Percentiles rank a stretch among this genome's conserved stretches.
These are phyloP conservation scores for Thinocorus orbignyianus DNA, from an alignment of 2,113 vertebrate genomes.

Conservation along the genomic window DNA sequence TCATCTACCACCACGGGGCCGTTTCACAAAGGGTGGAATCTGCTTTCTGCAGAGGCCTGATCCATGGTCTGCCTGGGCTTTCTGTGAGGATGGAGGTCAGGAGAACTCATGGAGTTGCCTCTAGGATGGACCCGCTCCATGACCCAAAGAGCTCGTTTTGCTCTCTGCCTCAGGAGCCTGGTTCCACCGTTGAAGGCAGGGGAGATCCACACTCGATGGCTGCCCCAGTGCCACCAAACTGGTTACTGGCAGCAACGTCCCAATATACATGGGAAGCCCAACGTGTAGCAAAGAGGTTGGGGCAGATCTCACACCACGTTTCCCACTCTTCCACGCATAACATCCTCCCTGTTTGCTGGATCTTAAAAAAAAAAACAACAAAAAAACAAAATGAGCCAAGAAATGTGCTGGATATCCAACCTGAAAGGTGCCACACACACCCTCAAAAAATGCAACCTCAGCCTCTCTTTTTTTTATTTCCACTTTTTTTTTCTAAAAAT, in stretches of 20 bases:
- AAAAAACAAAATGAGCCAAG: background rate
- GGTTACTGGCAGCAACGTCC: background rate
- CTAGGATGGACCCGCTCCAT: background rate
- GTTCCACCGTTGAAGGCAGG: fast-evolving
- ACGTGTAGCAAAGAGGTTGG: background rate
- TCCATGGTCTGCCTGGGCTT: fast-evolving
- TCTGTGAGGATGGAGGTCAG: background rate
- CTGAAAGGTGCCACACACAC: background rate
- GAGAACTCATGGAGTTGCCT: background rate
- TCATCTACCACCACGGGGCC: fast-evolving
- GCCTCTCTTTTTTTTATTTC: background rate
- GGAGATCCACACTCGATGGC: fast-evolving
- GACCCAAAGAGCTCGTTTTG: background rate
- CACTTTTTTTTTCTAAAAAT: background rate
- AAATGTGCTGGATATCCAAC: background rate
- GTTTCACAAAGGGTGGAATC: background rate
- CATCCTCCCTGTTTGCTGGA: background rate
- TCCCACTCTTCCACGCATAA: background rate
- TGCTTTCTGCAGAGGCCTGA: background rate
- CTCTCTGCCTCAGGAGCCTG: fast-evolving
- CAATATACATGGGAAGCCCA: fast-evolving
- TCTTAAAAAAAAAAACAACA: background rate
- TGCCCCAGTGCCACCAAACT: background rate
- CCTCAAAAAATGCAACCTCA: no score
- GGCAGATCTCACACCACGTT: fast-evolving